A percentile compares a stretch with the other conserved stretches of the same genome.
phyloP scores from a whole-genome alignment of 2,113 vertebrate genomes.

The Heteronetta atricapilla region DNA sequence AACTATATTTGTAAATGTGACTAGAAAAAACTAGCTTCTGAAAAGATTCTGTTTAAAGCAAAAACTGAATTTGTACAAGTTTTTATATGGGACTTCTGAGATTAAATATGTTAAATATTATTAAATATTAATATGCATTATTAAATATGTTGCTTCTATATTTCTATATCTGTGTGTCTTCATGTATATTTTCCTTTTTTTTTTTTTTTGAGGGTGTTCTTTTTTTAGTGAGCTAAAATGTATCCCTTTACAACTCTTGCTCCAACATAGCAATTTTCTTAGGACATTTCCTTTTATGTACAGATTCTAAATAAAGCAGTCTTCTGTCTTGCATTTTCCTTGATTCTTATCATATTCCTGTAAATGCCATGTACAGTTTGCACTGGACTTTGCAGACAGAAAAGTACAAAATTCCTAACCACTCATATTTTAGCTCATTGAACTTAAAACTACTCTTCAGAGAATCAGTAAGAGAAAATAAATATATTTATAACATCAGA shows the following conservation, averaged over 20 bases:
- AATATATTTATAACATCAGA: background rate
- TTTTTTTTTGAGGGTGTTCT: background rate
- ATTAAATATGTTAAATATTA: background rate
- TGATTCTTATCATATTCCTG: slow-evolving; percentile 41
- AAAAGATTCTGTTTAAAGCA: background rate
- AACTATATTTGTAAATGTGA: background rate
- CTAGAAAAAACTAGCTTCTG: background rate
- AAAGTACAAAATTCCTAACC: background rate
- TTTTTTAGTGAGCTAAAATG: background rate
- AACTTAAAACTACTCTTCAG: background rate
- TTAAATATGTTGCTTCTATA: background rate
- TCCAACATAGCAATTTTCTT: background rate
- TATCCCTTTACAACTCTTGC: background rate
- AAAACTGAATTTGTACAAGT: background rate
- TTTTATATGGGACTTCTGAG: background rate
- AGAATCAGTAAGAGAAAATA: background rate
- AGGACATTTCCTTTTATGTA: slow-evolving; percentile 21
- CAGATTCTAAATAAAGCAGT: slow-evolving; percentile 43
- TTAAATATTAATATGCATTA: too few relatives aligned
- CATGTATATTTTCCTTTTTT: accelerated
- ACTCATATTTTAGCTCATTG: background rate
- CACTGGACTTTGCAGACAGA: background rate
- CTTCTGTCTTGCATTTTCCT: background rate
- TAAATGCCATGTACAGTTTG: slow-evolving; percentile 1
- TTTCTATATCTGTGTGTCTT: background rate